Conservation (phyloP, 2,797 vertebrate genomes). For the Tiaroga cobitis region DNA sequence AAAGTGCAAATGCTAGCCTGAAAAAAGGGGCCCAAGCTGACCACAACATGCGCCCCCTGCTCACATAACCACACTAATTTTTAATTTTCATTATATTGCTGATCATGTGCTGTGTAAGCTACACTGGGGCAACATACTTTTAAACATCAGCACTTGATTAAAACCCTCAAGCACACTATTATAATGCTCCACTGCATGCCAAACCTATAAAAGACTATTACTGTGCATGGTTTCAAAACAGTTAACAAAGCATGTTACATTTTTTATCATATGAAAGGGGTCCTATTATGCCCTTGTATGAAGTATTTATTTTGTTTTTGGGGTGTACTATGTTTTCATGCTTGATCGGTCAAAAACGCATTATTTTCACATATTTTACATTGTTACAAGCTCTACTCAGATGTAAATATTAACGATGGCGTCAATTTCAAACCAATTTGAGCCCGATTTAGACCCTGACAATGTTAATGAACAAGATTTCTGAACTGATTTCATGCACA, state of each 20-base stretch:
- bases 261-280: background rate
- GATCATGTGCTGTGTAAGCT: constrained; percentile 28
- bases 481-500: too few species aligned
- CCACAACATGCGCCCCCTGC: background rate
- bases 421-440: too few species aligned
- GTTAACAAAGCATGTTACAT: background rate
- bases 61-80: background rate
- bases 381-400: too few species aligned
- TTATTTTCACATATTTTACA: too few species aligned
- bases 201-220: background rate
- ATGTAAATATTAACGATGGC: too few species aligned
- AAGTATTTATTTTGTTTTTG: too few species aligned
- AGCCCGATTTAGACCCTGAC: too few species aligned
- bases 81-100: constrained; percentile 9
- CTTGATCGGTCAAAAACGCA: too few species aligned
- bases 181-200: background rate
- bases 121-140: background rate
- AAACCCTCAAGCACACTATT: background rate
- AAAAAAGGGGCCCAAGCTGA: background rate
- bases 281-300: too few species aligned
- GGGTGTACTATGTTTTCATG: too few species aligned
- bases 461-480: too few species aligned
- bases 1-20: background rate
- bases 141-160: constrained; percentile 3
- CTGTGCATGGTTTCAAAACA: background rate